Conservation (phyloP, 2,888 invertebrate genomes). For the Leptinotarsa tumamoca region DNA sequence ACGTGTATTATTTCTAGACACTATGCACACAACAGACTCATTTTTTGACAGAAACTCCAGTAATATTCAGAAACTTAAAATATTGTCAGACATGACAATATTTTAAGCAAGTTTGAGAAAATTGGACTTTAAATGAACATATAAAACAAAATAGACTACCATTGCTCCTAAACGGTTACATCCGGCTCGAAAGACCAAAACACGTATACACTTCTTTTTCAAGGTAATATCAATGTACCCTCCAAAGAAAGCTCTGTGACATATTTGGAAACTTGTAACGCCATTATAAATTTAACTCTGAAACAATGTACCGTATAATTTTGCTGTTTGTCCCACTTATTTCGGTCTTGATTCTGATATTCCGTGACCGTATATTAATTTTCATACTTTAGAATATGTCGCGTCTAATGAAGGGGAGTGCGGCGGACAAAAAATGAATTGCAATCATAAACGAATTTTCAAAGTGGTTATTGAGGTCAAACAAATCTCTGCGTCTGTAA, state of each 20-base stretch:
- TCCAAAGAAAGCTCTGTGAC: neutral
- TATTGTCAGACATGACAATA: too few species aligned
- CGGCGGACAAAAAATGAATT: conserved; percentile 26
- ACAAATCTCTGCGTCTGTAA: conserved; percentile 24
- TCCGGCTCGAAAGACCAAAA: neutral
- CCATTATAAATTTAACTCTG: conserved; percentile 15
- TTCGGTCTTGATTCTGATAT: conserved; percentile 37
- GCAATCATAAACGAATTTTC: conserved; percentile 37
- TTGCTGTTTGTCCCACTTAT: conserved; percentile 38
- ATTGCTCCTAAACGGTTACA: neutral
- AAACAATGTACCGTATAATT: conserved; percentile 31
- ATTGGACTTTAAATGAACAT: too few species aligned
- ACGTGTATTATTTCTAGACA: too few species aligned
- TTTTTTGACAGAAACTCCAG: too few species aligned
- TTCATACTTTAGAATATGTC: conserved; percentile 26
- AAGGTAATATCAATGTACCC: neutral
- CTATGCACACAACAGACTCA: too few species aligned
- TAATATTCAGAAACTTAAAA: too few species aligned
- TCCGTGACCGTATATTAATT: conserved; percentile 42
- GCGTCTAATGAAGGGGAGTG: conserved; percentile 13
- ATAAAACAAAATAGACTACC: too few species aligned
- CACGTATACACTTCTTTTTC: neutral
- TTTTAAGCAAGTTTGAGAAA: too few species aligned
- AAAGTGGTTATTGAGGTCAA: conserved; percentile 37
- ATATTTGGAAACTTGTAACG: conserved; percentile 17